Conservation (phyloP, 2,888 invertebrate genomes). For the Eilema sororculum region DNA sequence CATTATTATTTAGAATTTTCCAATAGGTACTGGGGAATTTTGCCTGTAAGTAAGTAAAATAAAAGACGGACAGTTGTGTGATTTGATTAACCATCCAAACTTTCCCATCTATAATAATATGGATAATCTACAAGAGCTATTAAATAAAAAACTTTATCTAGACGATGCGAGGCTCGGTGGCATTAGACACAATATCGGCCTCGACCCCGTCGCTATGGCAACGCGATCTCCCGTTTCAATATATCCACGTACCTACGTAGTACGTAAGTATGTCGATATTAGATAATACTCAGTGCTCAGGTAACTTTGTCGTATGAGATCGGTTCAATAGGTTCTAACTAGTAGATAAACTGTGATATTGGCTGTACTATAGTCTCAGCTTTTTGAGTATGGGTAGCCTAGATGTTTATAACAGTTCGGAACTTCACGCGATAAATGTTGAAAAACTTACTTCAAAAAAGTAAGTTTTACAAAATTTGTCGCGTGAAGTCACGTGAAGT, state of each 20-base stretch:
- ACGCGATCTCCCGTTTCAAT: constrained; percentile 34
- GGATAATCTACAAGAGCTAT: not conserved
- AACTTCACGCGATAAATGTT: too few relatives aligned
- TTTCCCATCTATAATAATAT: too few relatives aligned
- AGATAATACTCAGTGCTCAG: not conserved
- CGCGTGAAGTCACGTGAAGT: too few relatives aligned
- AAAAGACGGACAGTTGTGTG: too few relatives aligned
- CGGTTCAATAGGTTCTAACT: not conserved
- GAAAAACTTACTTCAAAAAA: too few relatives aligned
- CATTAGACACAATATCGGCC: constrained; percentile 47
- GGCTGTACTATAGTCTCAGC: not conserved
- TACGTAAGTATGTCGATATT: constrained; percentile 14
- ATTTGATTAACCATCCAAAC: too few relatives aligned
- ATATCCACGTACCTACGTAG: not conserved
- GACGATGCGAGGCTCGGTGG: not conserved
- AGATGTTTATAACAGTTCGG: too few relatives aligned
- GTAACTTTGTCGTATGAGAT: not conserved
- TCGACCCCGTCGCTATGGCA: constrained; percentile 57
- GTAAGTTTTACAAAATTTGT: too few relatives aligned
- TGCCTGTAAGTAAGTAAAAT: too few relatives aligned
- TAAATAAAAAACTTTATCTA: not conserved
- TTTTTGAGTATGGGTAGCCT: too few relatives aligned
- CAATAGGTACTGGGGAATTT: too few relatives aligned
- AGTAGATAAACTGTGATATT: not conserved
- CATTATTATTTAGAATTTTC: too few relatives aligned